phyloP scores from a whole-genome alignment of 2,113 vertebrate species.

The Elanus axillaris region DNA sequence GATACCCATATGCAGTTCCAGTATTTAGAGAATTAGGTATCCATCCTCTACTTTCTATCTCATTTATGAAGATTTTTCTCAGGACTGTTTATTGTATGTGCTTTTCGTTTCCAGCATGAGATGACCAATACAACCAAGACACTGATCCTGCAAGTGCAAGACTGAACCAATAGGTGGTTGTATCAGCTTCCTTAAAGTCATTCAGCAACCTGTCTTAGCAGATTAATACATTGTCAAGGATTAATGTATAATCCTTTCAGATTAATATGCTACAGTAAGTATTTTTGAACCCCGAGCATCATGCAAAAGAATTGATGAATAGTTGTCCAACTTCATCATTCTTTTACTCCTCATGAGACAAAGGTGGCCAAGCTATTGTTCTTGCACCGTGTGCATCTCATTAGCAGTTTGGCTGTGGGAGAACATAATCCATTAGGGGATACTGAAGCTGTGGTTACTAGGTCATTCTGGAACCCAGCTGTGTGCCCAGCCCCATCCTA shows the following conservation, averaged over 20 bases:
- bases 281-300: neutral
- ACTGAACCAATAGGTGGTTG: neutral
- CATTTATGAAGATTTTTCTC: neutral
- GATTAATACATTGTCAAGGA: neutral
- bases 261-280: neutral
- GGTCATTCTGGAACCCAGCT: neutral
- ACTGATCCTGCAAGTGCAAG: neutral
- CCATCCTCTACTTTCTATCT: neutral
- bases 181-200: neutral
- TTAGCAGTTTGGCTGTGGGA: neutral
- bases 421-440: neutral
- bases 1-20: neutral
- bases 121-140: neutral
- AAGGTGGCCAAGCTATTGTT: neutral
- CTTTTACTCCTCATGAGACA: neutral
- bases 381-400: neutral
- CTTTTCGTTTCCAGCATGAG: neutral
- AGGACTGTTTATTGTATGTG: neutral
- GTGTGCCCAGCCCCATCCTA: neutral
- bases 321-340: neutral
- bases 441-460: neutral
- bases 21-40: neutral
- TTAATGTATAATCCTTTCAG: neutral
- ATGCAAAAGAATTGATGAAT: neutral
- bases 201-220: neutral